Base-by-base conservation (phyloP, 2,888 invertebrate species). In the Argyresthia albistria region DNA sequence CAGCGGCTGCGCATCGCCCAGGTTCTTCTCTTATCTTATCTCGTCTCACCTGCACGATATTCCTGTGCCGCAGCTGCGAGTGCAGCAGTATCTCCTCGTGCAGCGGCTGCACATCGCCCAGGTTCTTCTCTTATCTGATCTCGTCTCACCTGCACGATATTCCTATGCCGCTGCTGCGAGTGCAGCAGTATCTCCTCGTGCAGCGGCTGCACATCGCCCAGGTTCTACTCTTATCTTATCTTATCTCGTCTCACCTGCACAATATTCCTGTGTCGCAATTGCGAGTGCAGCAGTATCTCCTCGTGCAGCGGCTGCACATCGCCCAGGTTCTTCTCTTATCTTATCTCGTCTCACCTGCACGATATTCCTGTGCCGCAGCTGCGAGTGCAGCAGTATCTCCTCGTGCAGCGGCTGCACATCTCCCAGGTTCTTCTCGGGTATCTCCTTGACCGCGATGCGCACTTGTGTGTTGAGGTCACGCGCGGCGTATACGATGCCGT, bases 51-150 rank as follows among this genome's bases (percentile, higher is more conserved):
- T 97, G 96, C 0, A 99, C 99, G 69, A 99, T 99, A 83, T 99
- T 99, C 70, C 96, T 89, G 77, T 99, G 98, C 2, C 96, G 88
- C 53, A 99, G 83, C 70, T 98, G 97, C 12, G 98, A 98, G 78
- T 99, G 99, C 54, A 99, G 89, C 71, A 97, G 92, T 58, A 99
- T 99, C 89, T 99, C 99, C 80, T 99, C 99, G 74, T 99, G 99
- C 59, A 99, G 81, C 0, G 99, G 99, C 74, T 99, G 99, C 0
- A 99, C 97, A 67, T 97, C 97, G 0, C 97, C 97, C 1, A 97
- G 90, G 79, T 97, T 97, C 74, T 95, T 94, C 79, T 99, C 99
- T 25, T 25, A 6, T 6, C 6, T 7, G 36, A 36, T 36, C 36
- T 7, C 36, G 9, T 36, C 7, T 8, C 36, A 7, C 36, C 15